phyloP scores from a whole-genome alignment of 1,140 invertebrate species.

The Ceratina japonica region DNA sequence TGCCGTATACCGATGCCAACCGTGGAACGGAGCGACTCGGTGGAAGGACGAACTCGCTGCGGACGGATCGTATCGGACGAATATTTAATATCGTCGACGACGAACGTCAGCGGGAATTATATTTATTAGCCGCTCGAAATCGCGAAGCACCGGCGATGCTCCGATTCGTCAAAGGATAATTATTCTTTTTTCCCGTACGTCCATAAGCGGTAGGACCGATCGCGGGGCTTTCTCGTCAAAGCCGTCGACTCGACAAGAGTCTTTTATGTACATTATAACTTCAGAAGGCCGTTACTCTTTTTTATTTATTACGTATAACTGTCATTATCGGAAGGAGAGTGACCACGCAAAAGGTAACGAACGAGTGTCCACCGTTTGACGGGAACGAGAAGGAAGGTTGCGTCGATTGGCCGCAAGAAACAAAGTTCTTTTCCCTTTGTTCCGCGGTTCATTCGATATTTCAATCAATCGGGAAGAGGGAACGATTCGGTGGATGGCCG shows the following conservation, averaged over 20 bases:
- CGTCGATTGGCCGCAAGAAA: slow-evolving; percentile 27
- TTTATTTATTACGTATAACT: slow-evolving; percentile 34
- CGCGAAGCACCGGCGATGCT: too few species aligned
- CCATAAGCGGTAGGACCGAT: slow-evolving; percentile 14
- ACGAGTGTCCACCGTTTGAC: slow-evolving; percentile 17
- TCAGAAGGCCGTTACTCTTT: neutral
- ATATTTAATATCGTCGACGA: too few species aligned
- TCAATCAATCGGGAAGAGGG: slow-evolving; percentile 4
- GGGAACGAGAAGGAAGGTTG: neutral
- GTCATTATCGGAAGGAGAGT: slow-evolving; percentile 12
- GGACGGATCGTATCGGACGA: too few species aligned
- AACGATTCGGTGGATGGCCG: slow-evolving; percentile 42
- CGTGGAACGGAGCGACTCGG: too few species aligned
- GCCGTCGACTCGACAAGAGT: neutral
- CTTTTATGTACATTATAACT: neutral
- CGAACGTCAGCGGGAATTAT: too few species aligned
- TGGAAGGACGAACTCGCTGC: too few species aligned
- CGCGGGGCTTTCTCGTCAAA: slow-evolving; percentile 21
- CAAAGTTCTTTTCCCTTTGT: slow-evolving; percentile 50
- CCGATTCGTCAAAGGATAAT: neutral
- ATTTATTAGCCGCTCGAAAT: too few species aligned
- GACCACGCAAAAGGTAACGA: slow-evolving; percentile 28
- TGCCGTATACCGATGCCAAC: too few species aligned
- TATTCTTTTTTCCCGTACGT: neutral
- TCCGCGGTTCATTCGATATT: slow-evolving; percentile 26